A percentile compares a stretch with the other conserved stretches of the same genome.
phyloP scores from a whole-genome alignment of 2,113 vertebrate species.

The Andinoacara biseriatus region DNA sequence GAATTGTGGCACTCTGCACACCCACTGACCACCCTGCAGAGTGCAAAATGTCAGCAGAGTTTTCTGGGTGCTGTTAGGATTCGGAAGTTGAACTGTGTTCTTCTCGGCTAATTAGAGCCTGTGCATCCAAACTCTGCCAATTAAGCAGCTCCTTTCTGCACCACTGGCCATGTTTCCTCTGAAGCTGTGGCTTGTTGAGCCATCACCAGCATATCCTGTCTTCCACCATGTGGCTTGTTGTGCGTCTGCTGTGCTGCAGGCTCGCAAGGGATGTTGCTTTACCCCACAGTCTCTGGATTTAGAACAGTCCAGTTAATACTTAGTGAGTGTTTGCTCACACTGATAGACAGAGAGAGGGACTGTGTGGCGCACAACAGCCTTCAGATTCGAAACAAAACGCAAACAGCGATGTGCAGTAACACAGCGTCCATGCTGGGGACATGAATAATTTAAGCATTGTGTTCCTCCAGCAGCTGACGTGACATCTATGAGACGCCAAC shows the following conservation, averaged over 20 bases:
- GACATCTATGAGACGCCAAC: neutral
- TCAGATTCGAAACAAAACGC: neutral
- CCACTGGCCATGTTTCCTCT: slow-evolving; percentile 61
- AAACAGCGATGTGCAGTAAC: neutral
- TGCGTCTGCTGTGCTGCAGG: slow-evolving; percentile 29
- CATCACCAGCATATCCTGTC: slow-evolving; percentile 52
- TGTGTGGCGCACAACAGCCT: neutral
- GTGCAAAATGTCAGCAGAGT: slow-evolving; percentile 63
- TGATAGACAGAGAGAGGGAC: slow-evolving; percentile 32
- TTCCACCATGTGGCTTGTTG: slow-evolving; percentile 50
- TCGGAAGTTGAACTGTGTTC: slow-evolving; percentile 48
- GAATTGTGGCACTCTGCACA: slow-evolving; percentile 28
- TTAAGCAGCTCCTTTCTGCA: slow-evolving; percentile 73
- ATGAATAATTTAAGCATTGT: slow-evolving; percentile 38
- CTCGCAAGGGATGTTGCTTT: slow-evolving; percentile 20
- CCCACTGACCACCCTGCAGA: slow-evolving; percentile 52
- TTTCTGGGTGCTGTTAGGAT: slow-evolving; percentile 54
- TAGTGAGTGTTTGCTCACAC: slow-evolving; percentile 44
- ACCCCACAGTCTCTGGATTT: slow-evolving; percentile 41
- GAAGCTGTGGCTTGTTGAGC: slow-evolving; percentile 57
- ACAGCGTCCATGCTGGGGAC: neutral
- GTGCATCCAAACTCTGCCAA: slow-evolving; percentile 71
- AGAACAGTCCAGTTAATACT: slow-evolving; percentile 51
- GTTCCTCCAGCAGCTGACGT: slow-evolving; percentile 1
- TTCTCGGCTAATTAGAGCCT: slow-evolving; percentile 63